phyloP scores from a whole-genome alignment of 92 coral and sea anemone species.

The Paragorgia papillata region DNA sequence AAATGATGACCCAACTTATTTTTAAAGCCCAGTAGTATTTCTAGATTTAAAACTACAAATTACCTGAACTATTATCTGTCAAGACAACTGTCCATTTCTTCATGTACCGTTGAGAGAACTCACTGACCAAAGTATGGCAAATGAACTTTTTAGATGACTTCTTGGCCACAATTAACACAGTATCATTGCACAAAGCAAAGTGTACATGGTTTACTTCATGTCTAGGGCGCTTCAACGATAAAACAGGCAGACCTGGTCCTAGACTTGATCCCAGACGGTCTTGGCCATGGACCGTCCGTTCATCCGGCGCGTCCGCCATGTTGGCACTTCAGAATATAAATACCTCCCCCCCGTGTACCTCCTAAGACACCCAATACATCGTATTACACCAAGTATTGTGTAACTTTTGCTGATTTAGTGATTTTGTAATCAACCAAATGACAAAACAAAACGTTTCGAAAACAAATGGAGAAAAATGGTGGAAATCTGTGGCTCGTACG shows the following conservation, averaged over 20 bases:
- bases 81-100: constrained; percentile 27
- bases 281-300: no score
- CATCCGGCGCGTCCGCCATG: constrained; percentile 4
- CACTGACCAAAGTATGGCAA: constrained; percentile 13
- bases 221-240: constrained; percentile 15
- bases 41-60: no score
- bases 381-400: not conserved
- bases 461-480: not conserved
- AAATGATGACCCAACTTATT: no score
- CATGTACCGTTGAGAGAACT: constrained; percentile 5
- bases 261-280: no score
- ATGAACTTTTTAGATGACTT: constrained; percentile 18
- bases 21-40: no score
- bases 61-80: constrained; percentile 20
- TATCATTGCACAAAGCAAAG: constrained; percentile 12
- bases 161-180: constrained; percentile 9
- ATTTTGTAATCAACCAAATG: not conserved
- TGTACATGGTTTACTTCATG: constrained; percentile 20
- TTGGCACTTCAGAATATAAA: not conserved
- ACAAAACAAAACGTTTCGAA: not conserved
- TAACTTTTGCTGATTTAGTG: constrained; percentile 6
- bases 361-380: no score
- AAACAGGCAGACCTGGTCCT: constrained; percentile 10
- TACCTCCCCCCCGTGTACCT: not conserved
- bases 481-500: constrained; percentile 2